Percentiles rank a stretch among this genome's conserved stretches.
Evolutionary conservation across 1,140 invertebrate species (phyloP).

Genomic region (Chironomus tepperi): DNA sequence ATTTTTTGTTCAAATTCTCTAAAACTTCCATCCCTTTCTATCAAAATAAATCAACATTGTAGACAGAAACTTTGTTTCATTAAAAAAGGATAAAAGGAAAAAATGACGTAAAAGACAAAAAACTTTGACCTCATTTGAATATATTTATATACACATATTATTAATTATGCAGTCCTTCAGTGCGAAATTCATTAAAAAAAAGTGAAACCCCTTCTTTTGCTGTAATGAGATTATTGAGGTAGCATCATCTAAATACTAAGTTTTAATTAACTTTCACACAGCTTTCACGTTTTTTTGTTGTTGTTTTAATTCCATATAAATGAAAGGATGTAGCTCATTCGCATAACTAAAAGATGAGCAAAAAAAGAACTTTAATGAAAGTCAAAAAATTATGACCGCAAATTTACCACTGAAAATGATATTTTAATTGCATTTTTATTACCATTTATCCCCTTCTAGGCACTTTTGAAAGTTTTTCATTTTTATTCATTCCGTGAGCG

Average conservation of each 20-base stretch:
- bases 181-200: background rate
- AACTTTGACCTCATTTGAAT: background rate
- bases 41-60: too few relatives aligned
- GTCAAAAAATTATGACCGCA: background rate
- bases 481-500: too few relatives aligned
- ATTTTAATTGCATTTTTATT: conserved; percentile 15
- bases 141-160: background rate
- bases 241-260: background rate
- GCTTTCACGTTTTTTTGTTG: background rate
- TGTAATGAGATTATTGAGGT: conserved; percentile 4
- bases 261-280: conserved; percentile 9
- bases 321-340: background rate
- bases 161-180: background rate
- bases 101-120: background rate
- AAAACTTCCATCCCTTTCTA: too few relatives aligned
- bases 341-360: too few relatives aligned
- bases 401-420: background rate
- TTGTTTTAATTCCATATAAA: background rate
- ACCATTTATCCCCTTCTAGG: background rate
- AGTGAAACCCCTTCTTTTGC: background rate
- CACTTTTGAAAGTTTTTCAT: background rate
- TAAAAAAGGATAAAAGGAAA: background rate
- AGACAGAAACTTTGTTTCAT: too few relatives aligned
- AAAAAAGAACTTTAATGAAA: background rate
- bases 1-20: too few relatives aligned